Evolutionary conservation across 1,140 invertebrate species (phyloP).

Genomic region (Ceratina australensis): DNA sequence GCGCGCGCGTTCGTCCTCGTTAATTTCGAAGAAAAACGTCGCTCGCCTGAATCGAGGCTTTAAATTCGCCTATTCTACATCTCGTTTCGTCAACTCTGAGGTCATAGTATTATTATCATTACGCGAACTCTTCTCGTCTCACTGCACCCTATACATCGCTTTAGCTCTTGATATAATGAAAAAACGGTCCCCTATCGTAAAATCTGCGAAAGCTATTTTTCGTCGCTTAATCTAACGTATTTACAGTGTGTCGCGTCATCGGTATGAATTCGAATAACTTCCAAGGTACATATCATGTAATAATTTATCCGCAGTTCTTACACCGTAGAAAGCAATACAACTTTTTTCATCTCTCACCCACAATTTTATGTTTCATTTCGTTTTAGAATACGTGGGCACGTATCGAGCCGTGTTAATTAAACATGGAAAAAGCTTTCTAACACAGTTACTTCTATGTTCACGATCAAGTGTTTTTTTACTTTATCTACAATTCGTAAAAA

Average conservation of each 20-base stretch:
- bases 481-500: not conserved
- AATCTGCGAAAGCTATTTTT: constrained; percentile 24
- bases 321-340: constrained; percentile 31
- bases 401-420: not conserved
- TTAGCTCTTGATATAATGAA: constrained; percentile 5
- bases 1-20: no score
- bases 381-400: constrained; percentile 37
- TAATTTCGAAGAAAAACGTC: no score
- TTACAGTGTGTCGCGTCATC: constrained; percentile 24
- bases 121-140: no score
- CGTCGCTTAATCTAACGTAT: constrained; percentile 31
- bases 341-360: not conserved
- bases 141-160: not conserved
- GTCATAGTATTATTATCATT: not conserved
- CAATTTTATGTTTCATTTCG: not conserved
- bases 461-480: not conserved
- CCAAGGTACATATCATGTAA: constrained; percentile 38
- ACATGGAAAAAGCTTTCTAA: not conserved
- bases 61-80: no score
- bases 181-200: constrained; percentile 24
- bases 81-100: not conserved
- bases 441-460: no score
- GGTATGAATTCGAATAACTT: constrained; percentile 21
- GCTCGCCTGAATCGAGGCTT: no score
- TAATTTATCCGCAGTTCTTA: constrained; percentile 14